Evolutionary conservation across 2,888 invertebrate genomes (phyloP), one percentile per base, ranked within the genome.

Genomic region (Leucophenga montana): DNA sequence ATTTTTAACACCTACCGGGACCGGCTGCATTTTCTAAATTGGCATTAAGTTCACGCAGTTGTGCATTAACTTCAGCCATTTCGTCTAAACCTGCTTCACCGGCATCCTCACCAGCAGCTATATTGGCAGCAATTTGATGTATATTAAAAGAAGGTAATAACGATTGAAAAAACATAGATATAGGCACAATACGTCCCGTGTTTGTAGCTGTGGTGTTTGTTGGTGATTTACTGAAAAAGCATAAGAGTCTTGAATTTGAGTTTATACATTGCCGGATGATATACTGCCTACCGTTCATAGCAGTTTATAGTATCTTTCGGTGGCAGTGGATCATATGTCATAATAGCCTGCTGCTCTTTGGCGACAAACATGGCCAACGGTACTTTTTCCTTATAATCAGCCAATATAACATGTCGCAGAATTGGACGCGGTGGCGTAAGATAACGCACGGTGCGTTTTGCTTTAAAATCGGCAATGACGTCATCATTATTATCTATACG

Each of bases 291-390:
- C 88, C 92, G 91, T 64, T 91, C 90, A 86, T 95, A 95, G 70
- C 93, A 90, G 81, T 93, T 92, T 33, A 95, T 91, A 0, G 94
- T 92, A 88, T 95, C 94, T 53, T 89, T 79, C 1, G 95, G 95
- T 16, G 95, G 95, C 71, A 95, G 88, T 5, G 95, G 95, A 89
- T 95, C 95, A 83, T 94, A 93, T 73, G 92, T 92, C 82, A 95
- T 89, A 66, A 95, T 91, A 1, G 88, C 86, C 67, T 88, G 86
- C 48, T 86, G 88, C 71, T 89, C 89, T 66, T 85, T 87, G 8
- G 83, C 77, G 27, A 89, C 81, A 77, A 89, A 89, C 6, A 84
- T 83, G 11, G 89, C 89, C 69, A 89, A 71, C 1, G 89, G 89
- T n/a, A 89, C 89, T 80, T 87, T 90, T 77, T 86, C 89, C 75